phyloP scores from a whole-genome alignment of 2,113 vertebrate genomes.

The Ia io region DNA sequence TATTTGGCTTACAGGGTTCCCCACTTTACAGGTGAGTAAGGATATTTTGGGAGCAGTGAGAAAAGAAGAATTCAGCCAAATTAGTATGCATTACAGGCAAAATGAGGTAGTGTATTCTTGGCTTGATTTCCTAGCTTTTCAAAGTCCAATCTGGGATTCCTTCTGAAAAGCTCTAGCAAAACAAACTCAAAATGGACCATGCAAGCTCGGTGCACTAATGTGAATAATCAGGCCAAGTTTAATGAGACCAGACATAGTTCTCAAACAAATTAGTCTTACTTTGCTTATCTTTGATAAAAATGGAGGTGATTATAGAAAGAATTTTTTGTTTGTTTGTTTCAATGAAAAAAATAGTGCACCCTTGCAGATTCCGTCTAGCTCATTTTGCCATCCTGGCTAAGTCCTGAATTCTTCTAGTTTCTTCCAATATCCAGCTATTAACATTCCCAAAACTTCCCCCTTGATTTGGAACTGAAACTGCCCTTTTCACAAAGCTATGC shows the following conservation, averaged over 20 bases:
- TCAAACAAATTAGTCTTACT: not conserved
- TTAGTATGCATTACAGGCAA: not conserved
- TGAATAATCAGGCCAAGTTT: not conserved
- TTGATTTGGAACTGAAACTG: not conserved
- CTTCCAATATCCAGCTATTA: not conserved
- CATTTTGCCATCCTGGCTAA: not conserved
- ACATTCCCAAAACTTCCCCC: not conserved
- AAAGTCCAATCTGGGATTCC: not conserved
- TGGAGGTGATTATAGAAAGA: not conserved
- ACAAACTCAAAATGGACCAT: not conserved
- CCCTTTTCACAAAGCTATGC: not conserved
- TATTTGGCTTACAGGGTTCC: not conserved
- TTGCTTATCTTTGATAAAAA: not conserved
- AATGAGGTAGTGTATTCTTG: not conserved
- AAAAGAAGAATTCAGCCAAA: not conserved
- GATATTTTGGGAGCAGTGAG: not conserved
- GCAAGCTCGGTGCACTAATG: not conserved
- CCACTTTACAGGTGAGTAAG: not conserved
- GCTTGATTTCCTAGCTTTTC: not conserved
- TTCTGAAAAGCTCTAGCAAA: conserved; percentile 18
- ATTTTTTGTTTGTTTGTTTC: not conserved
- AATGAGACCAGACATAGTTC: not conserved
- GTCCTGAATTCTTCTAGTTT: not conserved
- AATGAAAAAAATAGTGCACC: not conserved
- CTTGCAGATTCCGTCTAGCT: not conserved